Conservation (phyloP, 2,113 vertebrate genomes). For the Anas platyrhynchos region DNA sequence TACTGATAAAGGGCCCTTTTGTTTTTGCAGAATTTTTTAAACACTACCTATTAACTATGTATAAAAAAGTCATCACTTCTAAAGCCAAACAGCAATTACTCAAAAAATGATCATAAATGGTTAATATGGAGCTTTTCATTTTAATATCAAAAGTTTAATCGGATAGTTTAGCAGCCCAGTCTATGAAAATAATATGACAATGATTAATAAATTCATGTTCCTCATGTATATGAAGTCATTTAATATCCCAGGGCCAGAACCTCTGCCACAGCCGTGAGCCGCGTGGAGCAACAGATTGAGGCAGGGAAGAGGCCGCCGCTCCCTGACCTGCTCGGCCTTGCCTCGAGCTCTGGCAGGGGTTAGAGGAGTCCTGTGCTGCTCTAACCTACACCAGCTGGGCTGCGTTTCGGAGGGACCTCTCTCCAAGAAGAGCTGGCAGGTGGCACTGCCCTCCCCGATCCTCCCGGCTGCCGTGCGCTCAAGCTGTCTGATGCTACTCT, state of each 20-base stretch:
- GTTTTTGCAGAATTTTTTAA: background rate
- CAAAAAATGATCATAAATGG: background rate
- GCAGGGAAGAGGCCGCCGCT: background rate
- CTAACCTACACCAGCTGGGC: background rate
- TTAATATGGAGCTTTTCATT: background rate
- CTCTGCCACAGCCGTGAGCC: background rate
- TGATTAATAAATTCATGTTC: background rate
- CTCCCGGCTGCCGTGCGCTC: background rate
- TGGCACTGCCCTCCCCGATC: background rate
- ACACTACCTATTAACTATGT: background rate
- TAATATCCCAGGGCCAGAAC: background rate
- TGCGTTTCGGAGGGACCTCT: rapidly evolving
- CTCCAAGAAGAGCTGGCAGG: background rate
- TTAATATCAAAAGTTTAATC: background rate
- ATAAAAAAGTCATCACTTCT: background rate
- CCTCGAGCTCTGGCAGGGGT: background rate
- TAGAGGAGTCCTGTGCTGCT: background rate
- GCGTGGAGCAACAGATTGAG: background rate
- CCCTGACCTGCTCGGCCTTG: rapidly evolving
- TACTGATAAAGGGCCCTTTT: background rate
- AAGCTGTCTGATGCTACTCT: background rate
- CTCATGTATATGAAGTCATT: background rate
- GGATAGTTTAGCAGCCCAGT: background rate
- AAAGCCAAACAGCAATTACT: background rate
- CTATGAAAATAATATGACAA: background rate